These are phyloP conservation scores for Circaetus cinerascens DNA, from an alignment of 2,113 vertebrate genomes.

Conservation along the genomic window DNA sequence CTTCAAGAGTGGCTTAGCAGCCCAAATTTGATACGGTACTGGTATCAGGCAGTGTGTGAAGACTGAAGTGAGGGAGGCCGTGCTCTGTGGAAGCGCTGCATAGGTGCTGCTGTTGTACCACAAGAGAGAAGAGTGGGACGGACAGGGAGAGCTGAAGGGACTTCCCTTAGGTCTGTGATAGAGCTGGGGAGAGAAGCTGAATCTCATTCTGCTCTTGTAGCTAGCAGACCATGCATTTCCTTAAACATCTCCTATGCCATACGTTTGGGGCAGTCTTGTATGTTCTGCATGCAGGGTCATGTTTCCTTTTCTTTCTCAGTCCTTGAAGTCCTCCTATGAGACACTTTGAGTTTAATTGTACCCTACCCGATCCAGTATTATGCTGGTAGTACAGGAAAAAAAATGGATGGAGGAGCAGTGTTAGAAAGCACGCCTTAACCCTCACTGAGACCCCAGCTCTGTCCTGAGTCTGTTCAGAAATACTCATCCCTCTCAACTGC, in stretches of 20 bases:
- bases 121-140: background rate
- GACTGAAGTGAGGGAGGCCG: rapidly evolving
- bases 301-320: background rate
- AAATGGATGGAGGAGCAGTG: background rate
- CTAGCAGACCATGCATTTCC: background rate
- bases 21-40: background rate
- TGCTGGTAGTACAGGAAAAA: background rate
- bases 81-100: rapidly evolving
- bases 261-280: background rate
- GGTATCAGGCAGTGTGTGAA: background rate
- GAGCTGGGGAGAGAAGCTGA: background rate
- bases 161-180: background rate
- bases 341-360: background rate
- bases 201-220: background rate
- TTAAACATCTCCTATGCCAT: background rate
- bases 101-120: background rate
- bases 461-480: background rate
- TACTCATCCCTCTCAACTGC: background rate
- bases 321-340: background rate
- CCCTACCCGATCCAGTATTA: background rate
- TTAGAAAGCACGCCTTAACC: background rate
- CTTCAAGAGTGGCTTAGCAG: background rate
- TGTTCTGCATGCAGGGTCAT: background rate
- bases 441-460: background rate
- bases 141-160: background rate